Evolutionary conservation across 1,140 invertebrate genomes (phyloP), one percentile per base, ranked within the genome.

Genomic region (Leptonema lineaticorne): DNA sequence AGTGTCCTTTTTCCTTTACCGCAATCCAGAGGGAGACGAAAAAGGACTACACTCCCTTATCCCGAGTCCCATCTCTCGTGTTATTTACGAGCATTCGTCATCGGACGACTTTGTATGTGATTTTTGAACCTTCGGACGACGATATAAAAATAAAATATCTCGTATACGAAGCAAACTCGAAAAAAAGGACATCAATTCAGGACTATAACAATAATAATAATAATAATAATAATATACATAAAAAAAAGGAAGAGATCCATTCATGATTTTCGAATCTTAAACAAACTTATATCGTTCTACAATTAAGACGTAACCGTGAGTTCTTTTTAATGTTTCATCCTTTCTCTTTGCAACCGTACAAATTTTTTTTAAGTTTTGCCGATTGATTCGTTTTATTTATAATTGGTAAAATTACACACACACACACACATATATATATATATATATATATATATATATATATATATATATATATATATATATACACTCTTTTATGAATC

Each of bases 71-170:
- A 69, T 69, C 68, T n/a, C n/a, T 69, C 68, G 24, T 20, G 62
- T 66, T 56, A 69, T 69, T 69, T 69, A 69, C 53, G 68, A 66
- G 63, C 63, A 60, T 41, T 60, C 68, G 46, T 53, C 63, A 45
- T 69, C 16, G 28, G 30, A 28, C 28, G 41, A 30, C 33, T n/a
- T 8, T 24, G 26, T 28, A 26, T 60, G 37, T 60, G 27, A 46
- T 67, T 48, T 67, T 67, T 41, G 50, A 16, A 22, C 45, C 18
- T 5, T n/a, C 48, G 6, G 50, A 22, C 56, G n/a, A n/a, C n/a
- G n/a, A n/a, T n/a, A n/a, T n/a, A n/a, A n/a, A n/a, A n/a, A n/a
- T n/a, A n/a, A n/a, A n/a, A n/a, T n/a, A n/a, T n/a, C n/a, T n/a
- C n/a, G n/a, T n/a, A n/a, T n/a, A n/a, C n/a, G n/a, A n/a, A n/a